These are phyloP conservation scores for Perca flavescens DNA, from an alignment of 2,113 vertebrate genomes.

Conservation along the genomic window DNA sequence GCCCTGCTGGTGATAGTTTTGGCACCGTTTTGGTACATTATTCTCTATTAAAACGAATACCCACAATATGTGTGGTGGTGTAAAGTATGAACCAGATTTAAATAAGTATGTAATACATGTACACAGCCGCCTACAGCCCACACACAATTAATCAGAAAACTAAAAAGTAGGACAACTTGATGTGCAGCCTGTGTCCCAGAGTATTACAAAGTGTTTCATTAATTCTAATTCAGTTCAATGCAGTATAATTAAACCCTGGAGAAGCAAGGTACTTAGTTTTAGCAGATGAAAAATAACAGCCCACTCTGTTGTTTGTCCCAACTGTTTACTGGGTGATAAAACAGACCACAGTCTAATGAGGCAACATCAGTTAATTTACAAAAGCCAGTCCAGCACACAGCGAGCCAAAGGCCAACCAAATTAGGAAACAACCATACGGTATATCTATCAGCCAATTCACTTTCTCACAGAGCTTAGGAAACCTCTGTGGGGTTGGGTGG, in stretches of 20 bases:
- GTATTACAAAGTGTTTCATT: conserved; percentile 68
- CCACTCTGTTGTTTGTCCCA: conserved; percentile 58
- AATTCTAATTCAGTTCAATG: conserved; percentile 60
- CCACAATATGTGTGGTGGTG: too few species aligned
- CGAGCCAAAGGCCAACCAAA: conserved; percentile 21
- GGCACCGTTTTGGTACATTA: background rate
- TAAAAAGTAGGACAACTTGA: conserved; percentile 55
- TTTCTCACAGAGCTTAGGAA: background rate
- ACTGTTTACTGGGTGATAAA: conserved; percentile 59
- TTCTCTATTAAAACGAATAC: background rate
- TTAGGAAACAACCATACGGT: conserved; percentile 3
- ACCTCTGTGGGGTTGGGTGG: background rate
- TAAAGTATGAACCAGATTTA: background rate
- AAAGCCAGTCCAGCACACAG: conserved; percentile 24
- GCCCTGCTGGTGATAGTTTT: background rate
- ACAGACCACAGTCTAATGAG: conserved; percentile 59
- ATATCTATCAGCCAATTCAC: conserved; percentile 37
- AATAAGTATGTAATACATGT: background rate
- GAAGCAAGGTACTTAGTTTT: conserved; percentile 39
- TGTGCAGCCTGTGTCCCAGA: conserved; percentile 67
- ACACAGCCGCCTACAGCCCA: conserved; percentile 2
- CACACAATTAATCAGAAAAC: background rate
- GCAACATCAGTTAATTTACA: conserved; percentile 46
- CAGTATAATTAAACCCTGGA: conserved; percentile 68
- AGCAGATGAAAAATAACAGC: conserved; percentile 61